Evolutionary conservation across 1,140 invertebrate genomes (phyloP).

Genomic region (Macrosteles quadrilineatus): DNA sequence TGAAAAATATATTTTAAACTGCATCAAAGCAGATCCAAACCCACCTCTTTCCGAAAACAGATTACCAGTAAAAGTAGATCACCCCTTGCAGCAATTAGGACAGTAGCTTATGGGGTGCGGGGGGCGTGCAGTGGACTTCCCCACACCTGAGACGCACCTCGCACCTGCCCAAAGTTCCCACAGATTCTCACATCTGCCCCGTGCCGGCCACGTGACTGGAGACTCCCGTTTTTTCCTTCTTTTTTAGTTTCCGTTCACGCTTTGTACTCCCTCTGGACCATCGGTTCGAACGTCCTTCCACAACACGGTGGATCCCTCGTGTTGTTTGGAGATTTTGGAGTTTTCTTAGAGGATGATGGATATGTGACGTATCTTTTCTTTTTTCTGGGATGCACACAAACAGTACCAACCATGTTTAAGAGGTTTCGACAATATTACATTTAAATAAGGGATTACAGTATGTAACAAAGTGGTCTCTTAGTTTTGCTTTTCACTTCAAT

Average conservation of each 20-base stretch:
- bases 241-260: neutral
- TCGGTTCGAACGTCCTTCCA: neutral
- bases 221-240: neutral
- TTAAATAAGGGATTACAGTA: too few relatives aligned
- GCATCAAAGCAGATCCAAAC: too few relatives aligned
- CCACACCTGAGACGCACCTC: neutral
- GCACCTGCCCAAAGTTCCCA: neutral
- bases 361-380: neutral
- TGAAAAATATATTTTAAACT: too few relatives aligned
- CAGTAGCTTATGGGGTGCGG: too few relatives aligned
- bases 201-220: conserved; percentile 12
- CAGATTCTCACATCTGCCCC: neutral
- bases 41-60: too few relatives aligned
- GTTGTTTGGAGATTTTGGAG: neutral
- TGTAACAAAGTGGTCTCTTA: too few relatives aligned
- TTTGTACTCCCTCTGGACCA: neutral
- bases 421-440: too few relatives aligned
- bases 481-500: too few relatives aligned
- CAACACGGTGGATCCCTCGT: neutral
- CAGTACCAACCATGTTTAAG: too few relatives aligned
- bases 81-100: too few relatives aligned
- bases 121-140: conserved; percentile 8
- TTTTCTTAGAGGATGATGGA: neutral
- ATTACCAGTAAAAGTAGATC: too few relatives aligned
- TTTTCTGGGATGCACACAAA: neutral